phyloP scores from a whole-genome alignment of 2,888 invertebrate species.

The Oegoconia quadripuncta region DNA sequence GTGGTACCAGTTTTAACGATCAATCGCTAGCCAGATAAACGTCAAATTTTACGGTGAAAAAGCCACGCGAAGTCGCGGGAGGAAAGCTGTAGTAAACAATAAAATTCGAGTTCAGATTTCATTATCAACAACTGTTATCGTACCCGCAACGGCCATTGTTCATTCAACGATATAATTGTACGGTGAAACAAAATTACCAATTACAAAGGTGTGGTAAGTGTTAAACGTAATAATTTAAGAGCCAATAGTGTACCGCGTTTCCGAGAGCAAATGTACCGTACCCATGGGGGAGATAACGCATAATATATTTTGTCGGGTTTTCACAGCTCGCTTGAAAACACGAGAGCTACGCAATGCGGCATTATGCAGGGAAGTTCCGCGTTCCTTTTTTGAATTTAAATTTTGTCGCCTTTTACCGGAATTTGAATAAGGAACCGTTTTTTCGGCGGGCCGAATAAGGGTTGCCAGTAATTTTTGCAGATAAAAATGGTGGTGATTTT shows the following conservation, averaged over 20 bases:
- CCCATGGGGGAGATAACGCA: slow-evolving; percentile 62
- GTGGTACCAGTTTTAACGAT: no score
- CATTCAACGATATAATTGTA: no score
- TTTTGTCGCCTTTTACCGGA: slow-evolving; percentile 12
- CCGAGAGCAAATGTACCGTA: slow-evolving; percentile 38
- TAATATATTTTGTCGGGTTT: slow-evolving; percentile 66
- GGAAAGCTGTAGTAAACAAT: no score
- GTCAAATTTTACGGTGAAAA: no score
- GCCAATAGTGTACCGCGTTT: slow-evolving; percentile 37
- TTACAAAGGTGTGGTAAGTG: slow-evolving; percentile 3
- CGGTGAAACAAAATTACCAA: slow-evolving; percentile 1
- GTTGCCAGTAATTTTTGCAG: slow-evolving; percentile 1
- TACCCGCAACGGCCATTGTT: no score
- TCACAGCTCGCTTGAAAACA: slow-evolving; percentile 34
- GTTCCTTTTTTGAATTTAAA: slow-evolving; percentile 22
- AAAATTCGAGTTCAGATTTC: no score
- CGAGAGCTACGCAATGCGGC: slow-evolving; percentile 51
- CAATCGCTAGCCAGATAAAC: no score
- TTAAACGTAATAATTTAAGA: slow-evolving; percentile 40
- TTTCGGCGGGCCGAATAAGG: not conserved
- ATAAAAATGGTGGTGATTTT: not conserved
- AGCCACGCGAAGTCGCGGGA: no score
- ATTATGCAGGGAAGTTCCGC: slow-evolving; percentile 32
- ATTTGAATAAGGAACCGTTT: slow-evolving; percentile 13
- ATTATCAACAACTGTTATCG: no score